Percentiles rank a stretch among this genome's conserved stretches.
phyloP scores from a whole-genome alignment of 2,797 vertebrate species.

The Fringilla coelebs region DNA sequence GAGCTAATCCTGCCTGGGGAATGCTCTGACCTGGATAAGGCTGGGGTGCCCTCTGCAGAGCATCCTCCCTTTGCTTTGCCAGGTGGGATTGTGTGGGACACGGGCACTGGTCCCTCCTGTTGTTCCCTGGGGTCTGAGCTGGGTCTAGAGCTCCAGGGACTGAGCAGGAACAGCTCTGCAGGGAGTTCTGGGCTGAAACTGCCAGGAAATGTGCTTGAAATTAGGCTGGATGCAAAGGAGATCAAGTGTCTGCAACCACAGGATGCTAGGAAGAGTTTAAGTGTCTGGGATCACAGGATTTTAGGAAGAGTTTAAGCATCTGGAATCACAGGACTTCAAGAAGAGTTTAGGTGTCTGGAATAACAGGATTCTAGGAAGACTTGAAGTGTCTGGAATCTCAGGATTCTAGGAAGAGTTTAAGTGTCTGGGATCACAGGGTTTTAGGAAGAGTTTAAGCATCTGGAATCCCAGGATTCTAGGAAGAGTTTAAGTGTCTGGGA shows the following conservation, averaged over 20 bases:
- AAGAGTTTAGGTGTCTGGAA: not conserved
- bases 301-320: not conserved
- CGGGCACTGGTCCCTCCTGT: not conserved
- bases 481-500: not conserved
- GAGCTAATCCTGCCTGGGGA: not conserved
- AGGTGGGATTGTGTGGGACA: not conserved
- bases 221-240: not conserved
- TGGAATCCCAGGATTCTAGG: fast-evolving
- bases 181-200: not conserved
- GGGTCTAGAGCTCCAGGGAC: not conserved
- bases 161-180: not conserved
- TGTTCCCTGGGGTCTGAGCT: not conserved
- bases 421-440: not conserved
- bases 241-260: not conserved
- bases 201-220: not conserved
- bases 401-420: not conserved
- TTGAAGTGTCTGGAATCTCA: not conserved
- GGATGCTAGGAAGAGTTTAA: too few relatives aligned
- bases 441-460: not conserved
- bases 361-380: fast-evolving
- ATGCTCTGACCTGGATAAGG: not conserved
- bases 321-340: not conserved
- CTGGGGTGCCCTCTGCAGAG: not conserved
- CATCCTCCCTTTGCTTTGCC: not conserved
- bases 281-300: not conserved